Base-by-base conservation (phyloP, 92 coral and sea anemone species). In the Phenganax marumi region DNA sequence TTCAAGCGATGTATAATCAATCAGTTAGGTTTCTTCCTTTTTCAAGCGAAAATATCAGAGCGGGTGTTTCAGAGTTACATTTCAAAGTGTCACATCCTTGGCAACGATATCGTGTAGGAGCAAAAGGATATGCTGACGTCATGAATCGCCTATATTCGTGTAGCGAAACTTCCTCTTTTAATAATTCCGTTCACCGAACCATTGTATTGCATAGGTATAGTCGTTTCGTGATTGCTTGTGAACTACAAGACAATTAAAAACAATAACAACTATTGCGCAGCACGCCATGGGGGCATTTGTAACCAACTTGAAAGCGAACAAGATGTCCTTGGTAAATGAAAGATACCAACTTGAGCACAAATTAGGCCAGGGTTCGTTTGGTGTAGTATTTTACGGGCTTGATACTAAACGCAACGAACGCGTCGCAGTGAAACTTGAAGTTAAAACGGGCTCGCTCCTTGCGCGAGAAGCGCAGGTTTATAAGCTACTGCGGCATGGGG, bases 301-400 rank as follows among this genome's bases (percentile, higher is more conserved):
- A 10, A 48, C 83, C 16, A 78, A 52, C 72, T 63, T 60, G 72
- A 78, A 78, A 16, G 83, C 73, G 57, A 47, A 63, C 26, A 78
- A 78, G 52, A 78, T 78, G 83, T 78, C 83, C 33, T 24, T 78
- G 73, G 58, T 91, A 46, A 91, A 87, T 16, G 85, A 84, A 12
- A 86, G 87, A 51, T 91, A 86, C 19, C 89, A 78, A 50, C 62
- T 88, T 14, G 57, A 86, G 26, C 82, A 82, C n/a, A 70, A 80
- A 64, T 73, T 91, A 65, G 93, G 90, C n/a, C 85, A 82, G 77
- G 93, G 93, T 50, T 91, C 93, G 54, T 91, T 88, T 73, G 93
- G 93, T 22, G 87, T 87, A 8, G 85, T 91, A 74, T 91, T 53
- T 68, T 68, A 83, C 58, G 91, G 91, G 0, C 75, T 79, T 12